Percentiles rank a stretch among this genome's conserved stretches.
Conservation (phyloP, 2,797 vertebrate species). For the Lindbergichthys nudifrons region DNA sequence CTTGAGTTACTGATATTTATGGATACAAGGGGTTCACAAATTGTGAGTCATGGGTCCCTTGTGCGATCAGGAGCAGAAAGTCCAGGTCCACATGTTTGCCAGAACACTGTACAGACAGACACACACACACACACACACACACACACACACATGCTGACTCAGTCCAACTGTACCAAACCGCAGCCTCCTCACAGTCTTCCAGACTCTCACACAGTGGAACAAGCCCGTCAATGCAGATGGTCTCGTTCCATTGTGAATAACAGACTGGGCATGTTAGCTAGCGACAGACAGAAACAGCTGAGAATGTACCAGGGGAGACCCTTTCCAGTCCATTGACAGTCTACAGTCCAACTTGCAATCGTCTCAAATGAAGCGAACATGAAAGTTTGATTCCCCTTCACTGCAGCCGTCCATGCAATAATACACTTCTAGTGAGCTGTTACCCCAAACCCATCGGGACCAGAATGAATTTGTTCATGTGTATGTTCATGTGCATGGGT, state of each 20-base stretch:
- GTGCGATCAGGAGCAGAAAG: conserved; percentile 50
- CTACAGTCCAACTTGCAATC: conserved; percentile 45
- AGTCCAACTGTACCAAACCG: conserved; percentile 68
- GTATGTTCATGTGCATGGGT: neutral
- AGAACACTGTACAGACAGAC: conserved; percentile 10
- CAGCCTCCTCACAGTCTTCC: conserved; percentile 58
- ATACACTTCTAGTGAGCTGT: neutral
- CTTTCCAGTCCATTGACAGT: conserved; percentile 49
- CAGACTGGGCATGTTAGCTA: conserved; percentile 53
- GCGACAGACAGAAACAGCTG: conserved; percentile 73
- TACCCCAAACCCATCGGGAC: conserved; percentile 7
- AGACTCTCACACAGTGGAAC: conserved; percentile 74
- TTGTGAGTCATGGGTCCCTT: conserved; percentile 53
- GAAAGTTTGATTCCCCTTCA: conserved; percentile 12
- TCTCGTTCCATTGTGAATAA: conserved; percentile 70
- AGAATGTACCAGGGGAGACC: conserved; percentile 55
- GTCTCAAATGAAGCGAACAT: conserved; percentile 31
- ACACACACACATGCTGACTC: conserved; percentile 25
- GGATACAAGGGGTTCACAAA: conserved; percentile 5
- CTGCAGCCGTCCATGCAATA: conserved; percentile 21
- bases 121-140: conserved; percentile 2
- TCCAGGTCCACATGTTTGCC: conserved; percentile 28
- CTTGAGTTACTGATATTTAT: conserved; percentile 32
- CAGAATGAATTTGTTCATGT: neutral
- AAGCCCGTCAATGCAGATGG: conserved; percentile 75